Evolutionary conservation across 2,797 vertebrate genomes (phyloP).

Genomic region (Valencia hispanica): DNA sequence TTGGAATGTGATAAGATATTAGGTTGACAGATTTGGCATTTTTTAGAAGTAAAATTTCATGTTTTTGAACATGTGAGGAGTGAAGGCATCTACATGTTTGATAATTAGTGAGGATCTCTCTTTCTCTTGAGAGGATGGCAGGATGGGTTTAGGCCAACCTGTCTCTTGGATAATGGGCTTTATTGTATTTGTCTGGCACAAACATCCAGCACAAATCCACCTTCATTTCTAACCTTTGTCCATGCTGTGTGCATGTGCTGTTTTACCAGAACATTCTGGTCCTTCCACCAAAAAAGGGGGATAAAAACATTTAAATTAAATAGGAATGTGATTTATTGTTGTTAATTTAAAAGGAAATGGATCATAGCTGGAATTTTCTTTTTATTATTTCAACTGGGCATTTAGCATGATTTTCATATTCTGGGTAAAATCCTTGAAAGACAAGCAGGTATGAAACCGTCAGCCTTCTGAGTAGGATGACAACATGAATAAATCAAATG

Average conservation of each 20-base stretch:
- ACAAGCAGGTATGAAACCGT: constrained; percentile 8
- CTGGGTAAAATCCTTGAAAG: not conserved
- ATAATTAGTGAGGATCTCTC: not conserved
- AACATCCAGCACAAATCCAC: constrained; percentile 22
- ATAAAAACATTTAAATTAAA: not conserved
- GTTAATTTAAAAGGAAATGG: not conserved
- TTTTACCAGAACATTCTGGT: not conserved
- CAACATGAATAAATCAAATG: constrained; percentile 7
- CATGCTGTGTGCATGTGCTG: not conserved
- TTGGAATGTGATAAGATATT: constrained; percentile 22
- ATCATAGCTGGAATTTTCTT: too few species aligned
- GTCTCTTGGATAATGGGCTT: not conserved
- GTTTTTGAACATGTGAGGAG: not conserved
- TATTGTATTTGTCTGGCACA: constrained; percentile 3
- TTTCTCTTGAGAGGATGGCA: not conserved
- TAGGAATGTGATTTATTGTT: not conserved
- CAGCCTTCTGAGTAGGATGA: constrained; percentile 3
- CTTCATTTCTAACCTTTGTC: not conserved
- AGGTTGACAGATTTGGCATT: constrained; percentile 30
- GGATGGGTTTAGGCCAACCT: too few species aligned
- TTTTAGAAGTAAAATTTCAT: not conserved
- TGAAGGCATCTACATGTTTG: not conserved
- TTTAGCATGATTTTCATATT: not conserved
- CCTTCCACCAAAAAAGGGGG: not conserved
- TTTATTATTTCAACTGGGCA: not conserved